Evolutionary conservation across 2,113 vertebrate species (phyloP).

Genomic region (Ranitomeya imitator): DNA sequence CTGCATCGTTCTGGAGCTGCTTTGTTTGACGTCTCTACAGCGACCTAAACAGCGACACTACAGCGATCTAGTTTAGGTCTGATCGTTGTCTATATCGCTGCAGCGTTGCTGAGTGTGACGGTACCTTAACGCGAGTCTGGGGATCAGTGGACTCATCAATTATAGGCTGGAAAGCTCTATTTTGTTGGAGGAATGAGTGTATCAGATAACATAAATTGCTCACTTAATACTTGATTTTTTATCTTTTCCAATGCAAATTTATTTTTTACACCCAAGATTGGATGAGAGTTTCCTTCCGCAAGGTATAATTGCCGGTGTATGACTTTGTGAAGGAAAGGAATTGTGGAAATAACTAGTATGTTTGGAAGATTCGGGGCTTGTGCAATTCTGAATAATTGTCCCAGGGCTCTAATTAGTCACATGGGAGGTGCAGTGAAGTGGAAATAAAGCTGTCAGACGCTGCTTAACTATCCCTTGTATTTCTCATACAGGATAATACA

Average conservation of each 20-base stretch:
- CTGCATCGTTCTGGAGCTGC: too few relatives aligned
- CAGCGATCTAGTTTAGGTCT: too few relatives aligned
- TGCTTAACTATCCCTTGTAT: slow-evolving; percentile 17
- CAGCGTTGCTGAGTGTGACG: too few relatives aligned
- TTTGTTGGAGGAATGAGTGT: neutral
- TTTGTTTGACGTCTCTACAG: too few relatives aligned
- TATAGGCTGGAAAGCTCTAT: too few relatives aligned
- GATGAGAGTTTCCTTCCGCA: neutral
- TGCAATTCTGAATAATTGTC: neutral
- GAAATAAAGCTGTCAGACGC: slow-evolving; percentile 46
- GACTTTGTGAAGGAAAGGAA: neutral
- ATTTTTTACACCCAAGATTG: neutral
- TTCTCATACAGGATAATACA: neutral
- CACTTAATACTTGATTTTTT: neutral
- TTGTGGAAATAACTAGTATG: slow-evolving; percentile 13
- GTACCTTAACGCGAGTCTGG: too few relatives aligned
- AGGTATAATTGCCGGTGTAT: slow-evolving; percentile 15
- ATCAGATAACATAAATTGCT: neutral
- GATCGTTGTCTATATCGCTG: too few relatives aligned
- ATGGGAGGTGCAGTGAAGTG: slow-evolving; percentile 29
- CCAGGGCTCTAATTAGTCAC: slow-evolving; percentile 49
- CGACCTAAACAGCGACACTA: too few relatives aligned
- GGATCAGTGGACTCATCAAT: too few relatives aligned
- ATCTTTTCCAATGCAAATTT: neutral
- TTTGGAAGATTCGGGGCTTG: neutral